Evolutionary conservation across 1,140 invertebrate genomes (phyloP), one percentile per base, ranked within the genome.

Genomic region (Zophobas atratus): DNA sequence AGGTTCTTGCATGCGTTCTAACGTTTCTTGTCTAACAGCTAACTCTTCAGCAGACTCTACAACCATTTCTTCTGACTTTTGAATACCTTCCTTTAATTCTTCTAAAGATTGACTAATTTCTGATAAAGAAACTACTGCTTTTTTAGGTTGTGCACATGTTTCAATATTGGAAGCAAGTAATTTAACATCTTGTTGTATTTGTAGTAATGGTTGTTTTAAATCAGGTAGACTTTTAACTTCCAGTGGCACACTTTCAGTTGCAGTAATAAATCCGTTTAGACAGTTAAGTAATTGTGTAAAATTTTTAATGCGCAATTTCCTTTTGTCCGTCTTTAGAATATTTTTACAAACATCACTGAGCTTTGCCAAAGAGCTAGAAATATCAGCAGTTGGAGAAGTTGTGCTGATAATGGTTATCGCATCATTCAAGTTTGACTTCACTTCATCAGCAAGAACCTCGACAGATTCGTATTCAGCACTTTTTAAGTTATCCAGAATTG

Each of bases 31-130:
- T 8, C 51, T 56, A 5, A 8, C 34, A 36, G 46, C 20, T 32
- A 77, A 57, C 36, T 80, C 76, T 70, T 81, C 75, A 3, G 60
- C 1, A 35, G 72, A 46, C 20, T 78, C 60, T 4, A 5, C 1
- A 57, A 70, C 32, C 20, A 80, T 70, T 56, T 76, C 43, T 73
- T 82, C 63, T 43, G 39, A 33, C 53, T 77, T 51, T 72, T 79
- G 38, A 20, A 76, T 46, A 53, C 75, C 71, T 56, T 83, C 46
- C 75, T 80, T 49, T 34, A 83, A 57, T 38, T 75, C 35, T 67
- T 76, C 49, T 6, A 83, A 55, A 4, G 82, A 55, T 56, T 77
- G 74, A 43, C 77, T 51, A 1, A 84, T 67, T 63, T 82, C 76
- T 2, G 78, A 41, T 33, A 78, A 36, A 8, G 77, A 73, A 5